Percentiles rank a stretch among this genome's conserved stretches.
These are phyloP conservation scores for Stichodactyla helianthus DNA, from an alignment of 64 coral and sea anemone species.

Conservation along the genomic window DNA sequence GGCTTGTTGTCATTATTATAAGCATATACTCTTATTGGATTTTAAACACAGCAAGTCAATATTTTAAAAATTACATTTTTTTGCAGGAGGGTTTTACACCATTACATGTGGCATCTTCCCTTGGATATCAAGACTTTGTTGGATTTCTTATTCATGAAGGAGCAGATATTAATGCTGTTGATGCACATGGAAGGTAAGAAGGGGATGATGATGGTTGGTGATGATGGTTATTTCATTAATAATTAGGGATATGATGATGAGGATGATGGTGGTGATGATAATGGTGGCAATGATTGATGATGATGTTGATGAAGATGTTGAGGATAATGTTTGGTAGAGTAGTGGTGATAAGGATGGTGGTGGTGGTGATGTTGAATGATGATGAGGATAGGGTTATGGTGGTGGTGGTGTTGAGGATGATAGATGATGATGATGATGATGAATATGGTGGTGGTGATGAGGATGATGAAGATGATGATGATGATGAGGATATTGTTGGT, in stretches of 20 bases:
- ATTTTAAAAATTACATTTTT: not conserved
- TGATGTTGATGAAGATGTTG: too few species aligned
- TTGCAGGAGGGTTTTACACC: slow-evolving; percentile 85
- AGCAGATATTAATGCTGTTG: slow-evolving; percentile 64
- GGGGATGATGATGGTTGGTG: too few species aligned
- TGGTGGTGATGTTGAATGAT: not conserved
- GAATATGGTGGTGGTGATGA: too few species aligned
- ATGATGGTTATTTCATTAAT: too few species aligned
- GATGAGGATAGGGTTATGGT: not conserved
- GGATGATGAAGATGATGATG: too few species aligned
- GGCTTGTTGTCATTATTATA: too few species aligned
- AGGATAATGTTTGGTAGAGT: not conserved
- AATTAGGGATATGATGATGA: not conserved
- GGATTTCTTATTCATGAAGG: slow-evolving; percentile 82
- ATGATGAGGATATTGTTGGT: too few species aligned
- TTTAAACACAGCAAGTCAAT: not conserved
- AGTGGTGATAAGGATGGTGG: not conserved
- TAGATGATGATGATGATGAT: too few species aligned
- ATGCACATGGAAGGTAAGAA: slow-evolving; percentile 67
- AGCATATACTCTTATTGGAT: too few species aligned
- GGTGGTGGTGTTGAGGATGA: too few species aligned
- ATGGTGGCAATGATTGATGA: too few species aligned
- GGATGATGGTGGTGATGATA: not conserved
- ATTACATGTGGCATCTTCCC: slow-evolving; percentile 86
- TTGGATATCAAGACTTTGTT: slow-evolving; percentile 86